phyloP scores from a whole-genome alignment of 2,888 invertebrate species.

The Drosophila subquinaria region DNA sequence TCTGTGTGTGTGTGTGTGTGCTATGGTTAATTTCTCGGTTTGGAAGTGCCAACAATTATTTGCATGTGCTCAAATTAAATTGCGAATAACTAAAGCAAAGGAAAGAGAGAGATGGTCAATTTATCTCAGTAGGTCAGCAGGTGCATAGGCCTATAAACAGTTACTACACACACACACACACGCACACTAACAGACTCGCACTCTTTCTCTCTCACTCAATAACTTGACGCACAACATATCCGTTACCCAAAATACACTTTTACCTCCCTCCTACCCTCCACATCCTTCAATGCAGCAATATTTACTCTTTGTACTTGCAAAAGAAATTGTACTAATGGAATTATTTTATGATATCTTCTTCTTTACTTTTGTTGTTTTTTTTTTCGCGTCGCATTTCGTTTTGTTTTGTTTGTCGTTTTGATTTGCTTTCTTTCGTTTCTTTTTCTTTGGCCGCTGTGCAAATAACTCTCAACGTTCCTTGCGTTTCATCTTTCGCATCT shows the following conservation, averaged over 20 bases:
- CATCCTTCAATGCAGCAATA: conserved; percentile 47
- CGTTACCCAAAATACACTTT: neutral
- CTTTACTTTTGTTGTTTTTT: conserved; percentile 7
- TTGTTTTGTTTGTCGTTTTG: conserved; percentile 75
- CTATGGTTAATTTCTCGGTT: conserved; percentile 66
- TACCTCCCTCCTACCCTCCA: neutral
- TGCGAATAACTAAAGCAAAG: conserved; percentile 3
- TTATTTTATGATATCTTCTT: conserved; percentile 78
- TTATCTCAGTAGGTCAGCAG: conserved; percentile 20
- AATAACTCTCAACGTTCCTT: conserved; percentile 56
- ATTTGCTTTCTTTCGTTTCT: conserved; percentile 55
- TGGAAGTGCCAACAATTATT: conserved; percentile 61
- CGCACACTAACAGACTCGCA: neutral
- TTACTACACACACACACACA: neutral
- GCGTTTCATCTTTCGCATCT: conserved; percentile 49
- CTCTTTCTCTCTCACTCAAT: conserved; percentile 11
- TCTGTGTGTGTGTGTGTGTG: neutral
- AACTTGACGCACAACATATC: conserved; percentile 41
- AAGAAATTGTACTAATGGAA: conserved; percentile 85
- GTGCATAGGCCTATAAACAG: conserved; percentile 3
- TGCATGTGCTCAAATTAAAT: conserved; percentile 64
- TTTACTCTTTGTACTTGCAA: conserved; percentile 84
- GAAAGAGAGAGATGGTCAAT: neutral
- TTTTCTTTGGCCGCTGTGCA: conserved; percentile 66
- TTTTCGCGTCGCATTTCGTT: conserved; percentile 59